These are phyloP conservation scores for Exephanes ischioxanthus DNA, from an alignment of 2,888 invertebrate species.

Conservation along the genomic window DNA sequence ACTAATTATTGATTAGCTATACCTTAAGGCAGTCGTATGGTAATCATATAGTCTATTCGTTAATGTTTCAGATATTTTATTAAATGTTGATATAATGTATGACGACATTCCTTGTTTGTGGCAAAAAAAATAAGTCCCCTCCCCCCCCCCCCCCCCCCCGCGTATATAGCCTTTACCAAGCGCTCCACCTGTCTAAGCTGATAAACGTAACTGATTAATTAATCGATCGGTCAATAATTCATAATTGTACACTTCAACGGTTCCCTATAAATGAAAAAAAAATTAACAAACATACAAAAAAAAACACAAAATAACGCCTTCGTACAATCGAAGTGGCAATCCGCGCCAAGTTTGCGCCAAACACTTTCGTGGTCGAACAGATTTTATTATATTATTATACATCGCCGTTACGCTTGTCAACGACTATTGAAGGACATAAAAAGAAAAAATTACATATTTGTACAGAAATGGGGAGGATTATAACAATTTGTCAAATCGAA, in stretches of 20 bases:
- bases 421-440: constrained; percentile 43
- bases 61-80: constrained; percentile 84
- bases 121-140: constrained; percentile 58
- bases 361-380: constrained; percentile 65
- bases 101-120: constrained; percentile 83
- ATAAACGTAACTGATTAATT: constrained; percentile 70
- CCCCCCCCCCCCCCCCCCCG: constrained; percentile 60
- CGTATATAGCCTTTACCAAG: constrained; percentile 76
- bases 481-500: constrained; percentile 63
- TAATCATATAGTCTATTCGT: constrained; percentile 83
- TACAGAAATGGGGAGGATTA: constrained; percentile 51
- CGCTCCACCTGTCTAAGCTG: constrained; percentile 75
- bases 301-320: constrained; percentile 72
- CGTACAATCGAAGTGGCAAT: constrained; percentile 78
- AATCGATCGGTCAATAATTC: constrained; percentile 74
- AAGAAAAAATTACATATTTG: constrained; percentile 46
- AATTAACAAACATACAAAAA: constrained; percentile 44
- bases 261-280: constrained; percentile 68
- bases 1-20: constrained; percentile 80
- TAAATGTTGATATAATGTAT: constrained; percentile 84
- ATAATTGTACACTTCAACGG: constrained; percentile 72
- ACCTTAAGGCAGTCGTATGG: constrained; percentile 81
- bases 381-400: constrained; percentile 69
- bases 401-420: constrained; percentile 67
- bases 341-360: constrained; percentile 71